These are phyloP conservation scores for Sphaerophoria rueppellii DNA, from an alignment of 2,888 invertebrate species.

Conservation along the genomic window DNA sequence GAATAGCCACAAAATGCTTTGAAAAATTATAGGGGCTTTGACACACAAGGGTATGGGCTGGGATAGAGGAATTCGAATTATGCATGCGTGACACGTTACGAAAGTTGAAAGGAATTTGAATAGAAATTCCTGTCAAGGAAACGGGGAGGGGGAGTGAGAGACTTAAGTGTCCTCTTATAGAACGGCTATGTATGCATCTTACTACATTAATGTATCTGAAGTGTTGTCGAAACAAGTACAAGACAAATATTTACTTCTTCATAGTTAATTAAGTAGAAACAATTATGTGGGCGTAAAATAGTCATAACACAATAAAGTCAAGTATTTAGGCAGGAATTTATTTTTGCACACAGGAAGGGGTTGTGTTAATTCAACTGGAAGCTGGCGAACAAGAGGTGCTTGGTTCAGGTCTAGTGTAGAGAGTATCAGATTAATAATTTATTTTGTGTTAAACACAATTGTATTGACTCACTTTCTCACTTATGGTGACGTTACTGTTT, in stretches of 20 bases:
- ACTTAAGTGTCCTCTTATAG: constrained; percentile 8
- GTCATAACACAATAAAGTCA: constrained; percentile 15
- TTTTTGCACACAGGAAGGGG: not conserved
- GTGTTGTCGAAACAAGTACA: constrained; percentile 41
- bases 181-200: not conserved
- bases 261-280: constrained; percentile 47
- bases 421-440: too few relatives aligned
- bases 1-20: constrained; percentile 10
- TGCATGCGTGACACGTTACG: constrained; percentile 62
- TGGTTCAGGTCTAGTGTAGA: too few relatives aligned
- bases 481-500: too few relatives aligned
- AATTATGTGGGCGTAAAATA: constrained; percentile 29
- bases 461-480: too few relatives aligned
- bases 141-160: not conserved
- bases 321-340: not conserved
- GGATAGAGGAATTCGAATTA: constrained; percentile 45
- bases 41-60: not conserved
- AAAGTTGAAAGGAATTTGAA: constrained; percentile 45
- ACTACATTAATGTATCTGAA: not conserved
- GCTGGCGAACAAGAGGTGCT: not conserved
- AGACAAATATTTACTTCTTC: constrained; percentile 60
- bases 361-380: not conserved
- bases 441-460: too few relatives aligned
- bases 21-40: constrained; percentile 15
- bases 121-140: constrained; percentile 25